Evolutionary conservation across 2,113 vertebrate genomes (phyloP).

Genomic region (Formicarius rufipectus): DNA sequence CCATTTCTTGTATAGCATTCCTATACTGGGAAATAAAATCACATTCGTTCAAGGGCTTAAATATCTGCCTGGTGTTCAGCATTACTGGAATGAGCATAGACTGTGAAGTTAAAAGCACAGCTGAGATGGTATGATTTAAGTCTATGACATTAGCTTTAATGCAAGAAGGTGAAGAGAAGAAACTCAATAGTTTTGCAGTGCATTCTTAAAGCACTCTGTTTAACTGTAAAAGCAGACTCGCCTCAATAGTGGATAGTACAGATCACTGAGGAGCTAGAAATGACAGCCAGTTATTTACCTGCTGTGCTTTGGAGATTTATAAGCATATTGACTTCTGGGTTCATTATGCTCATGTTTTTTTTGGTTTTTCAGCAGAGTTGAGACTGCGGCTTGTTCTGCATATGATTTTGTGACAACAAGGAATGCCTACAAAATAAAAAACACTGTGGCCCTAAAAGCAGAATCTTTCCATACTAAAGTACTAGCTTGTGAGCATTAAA

Average conservation of each 20-base stretch:
- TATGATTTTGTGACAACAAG: background rate
- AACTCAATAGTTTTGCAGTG: background rate
- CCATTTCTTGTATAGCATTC: background rate
- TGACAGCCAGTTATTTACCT: background rate
- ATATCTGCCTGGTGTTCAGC: background rate
- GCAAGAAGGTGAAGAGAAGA: background rate
- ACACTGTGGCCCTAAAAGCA: background rate
- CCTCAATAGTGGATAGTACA: background rate
- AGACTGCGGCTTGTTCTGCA: background rate
- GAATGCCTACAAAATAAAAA: background rate
- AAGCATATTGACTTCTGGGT: background rate
- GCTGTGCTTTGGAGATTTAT: background rate
- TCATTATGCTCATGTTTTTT: background rate
- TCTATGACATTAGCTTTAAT: background rate
- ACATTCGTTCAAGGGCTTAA: background rate
- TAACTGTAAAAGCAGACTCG: background rate
- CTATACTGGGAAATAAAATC: background rate
- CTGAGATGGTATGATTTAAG: background rate
- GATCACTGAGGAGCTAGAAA: background rate
- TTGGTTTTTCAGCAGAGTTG: background rate
- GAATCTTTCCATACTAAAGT: background rate
- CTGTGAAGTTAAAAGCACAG: accelerated
- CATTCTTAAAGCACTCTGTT: background rate
- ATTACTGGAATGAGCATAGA: background rate
- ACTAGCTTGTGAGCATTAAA: background rate